Percentiles rank a stretch among this genome's conserved stretches.
These are phyloP conservation scores for Pyrocephalus nanus DNA, from an alignment of 2,797 vertebrate species.

Conservation along the genomic window DNA sequence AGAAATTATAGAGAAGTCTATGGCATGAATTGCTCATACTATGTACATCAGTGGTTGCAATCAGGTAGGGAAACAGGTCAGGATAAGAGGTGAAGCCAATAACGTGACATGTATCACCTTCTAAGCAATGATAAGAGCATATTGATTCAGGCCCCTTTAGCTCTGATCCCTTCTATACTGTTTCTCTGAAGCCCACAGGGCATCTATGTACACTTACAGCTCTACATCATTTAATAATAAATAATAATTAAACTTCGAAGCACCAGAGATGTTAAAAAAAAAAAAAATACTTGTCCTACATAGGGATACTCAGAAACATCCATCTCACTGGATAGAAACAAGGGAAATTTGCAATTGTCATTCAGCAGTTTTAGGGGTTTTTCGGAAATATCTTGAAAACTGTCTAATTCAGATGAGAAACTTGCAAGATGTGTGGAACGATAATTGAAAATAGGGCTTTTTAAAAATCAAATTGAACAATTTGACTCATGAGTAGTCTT, in stretches of 20 bases:
- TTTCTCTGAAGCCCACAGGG: not conserved
- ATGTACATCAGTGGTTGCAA: not conserved
- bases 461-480: not conserved
- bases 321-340: not conserved
- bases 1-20: not conserved
- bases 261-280: not conserved
- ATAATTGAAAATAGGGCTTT: not conserved
- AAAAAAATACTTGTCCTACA: not conserved
- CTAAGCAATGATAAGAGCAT: not conserved
- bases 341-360: not conserved
- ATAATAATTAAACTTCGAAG: slow-evolving; percentile 10
- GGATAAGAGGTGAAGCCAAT: slow-evolving; percentile 2
- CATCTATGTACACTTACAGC: not conserved
- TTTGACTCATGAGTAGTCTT: slow-evolving; percentile 58
- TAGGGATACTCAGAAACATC: not conserved
- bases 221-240: slow-evolving; percentile 1
- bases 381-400: not conserved
- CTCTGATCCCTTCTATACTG: not conserved
- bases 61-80: slow-evolving; percentile 16
- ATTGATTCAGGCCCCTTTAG: slow-evolving; percentile 6
- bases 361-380: not conserved
- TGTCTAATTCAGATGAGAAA: not conserved
- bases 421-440: not conserved
- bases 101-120: not conserved
- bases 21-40: not conserved